A percentile compares a stretch with the other conserved stretches of the same genome.
Evolutionary conservation across 2,113 vertebrate species (phyloP).

Genomic region (Rhea americana): DNA sequence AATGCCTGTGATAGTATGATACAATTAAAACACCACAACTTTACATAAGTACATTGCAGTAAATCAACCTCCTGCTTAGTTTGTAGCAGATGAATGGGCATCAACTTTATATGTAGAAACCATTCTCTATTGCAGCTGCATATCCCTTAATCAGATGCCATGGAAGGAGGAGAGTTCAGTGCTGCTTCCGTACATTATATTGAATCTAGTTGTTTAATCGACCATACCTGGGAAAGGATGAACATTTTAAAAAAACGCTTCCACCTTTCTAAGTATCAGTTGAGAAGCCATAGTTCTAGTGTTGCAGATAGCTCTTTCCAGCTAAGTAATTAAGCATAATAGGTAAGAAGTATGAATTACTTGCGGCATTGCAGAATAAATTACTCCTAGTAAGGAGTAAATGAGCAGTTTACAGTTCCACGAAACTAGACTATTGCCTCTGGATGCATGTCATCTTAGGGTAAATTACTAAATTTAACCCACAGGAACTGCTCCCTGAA

Average conservation of each 20-base stretch:
- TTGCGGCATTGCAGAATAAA: neutral
- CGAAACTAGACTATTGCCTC: neutral
- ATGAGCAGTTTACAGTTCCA: neutral
- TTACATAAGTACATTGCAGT: neutral
- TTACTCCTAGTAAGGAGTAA: neutral
- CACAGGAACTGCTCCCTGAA: neutral
- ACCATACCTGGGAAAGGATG: neutral
- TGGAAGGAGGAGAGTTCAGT: neutral
- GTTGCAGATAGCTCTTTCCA: conserved; percentile 1
- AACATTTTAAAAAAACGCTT: neutral
- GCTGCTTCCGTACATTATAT: neutral
- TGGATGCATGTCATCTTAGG: neutral
- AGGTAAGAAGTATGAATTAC: neutral
- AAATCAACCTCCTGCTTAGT: neutral
- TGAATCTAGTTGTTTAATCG: neutral
- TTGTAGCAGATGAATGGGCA: neutral
- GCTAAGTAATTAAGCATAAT: neutral
- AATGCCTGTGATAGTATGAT: neutral
- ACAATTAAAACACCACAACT: neutral
- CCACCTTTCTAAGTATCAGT: neutral
- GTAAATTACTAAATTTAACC: neutral
- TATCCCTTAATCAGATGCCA: neutral
- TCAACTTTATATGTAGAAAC: neutral
- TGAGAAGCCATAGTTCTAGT: neutral
- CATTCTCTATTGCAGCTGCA: neutral